These are phyloP conservation scores for Xestia sexstrigata DNA, from an alignment of 2,888 invertebrate species.

Conservation along the genomic window DNA sequence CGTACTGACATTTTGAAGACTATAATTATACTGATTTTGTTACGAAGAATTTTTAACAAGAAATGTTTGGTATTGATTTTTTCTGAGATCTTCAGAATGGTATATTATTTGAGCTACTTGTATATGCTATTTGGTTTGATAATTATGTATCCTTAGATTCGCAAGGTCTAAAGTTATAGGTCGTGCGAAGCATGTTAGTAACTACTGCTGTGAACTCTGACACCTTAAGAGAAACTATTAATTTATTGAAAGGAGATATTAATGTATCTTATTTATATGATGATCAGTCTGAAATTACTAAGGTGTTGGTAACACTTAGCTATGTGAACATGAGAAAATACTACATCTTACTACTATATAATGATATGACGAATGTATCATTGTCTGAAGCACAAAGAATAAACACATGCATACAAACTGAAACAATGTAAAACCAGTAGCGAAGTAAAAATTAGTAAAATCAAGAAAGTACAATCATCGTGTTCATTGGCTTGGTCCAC, in stretches of 20 bases:
- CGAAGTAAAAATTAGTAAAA: slow-evolving; percentile 50
- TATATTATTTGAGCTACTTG: background rate
- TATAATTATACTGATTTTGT: slow-evolving; percentile 42
- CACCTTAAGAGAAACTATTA: slow-evolving; percentile 18
- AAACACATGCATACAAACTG: slow-evolving; percentile 25
- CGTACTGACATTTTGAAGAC: slow-evolving; percentile 35
- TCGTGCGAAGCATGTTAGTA: slow-evolving; percentile 8
- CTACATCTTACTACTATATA: background rate
- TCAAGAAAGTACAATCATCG: slow-evolving; percentile 73
- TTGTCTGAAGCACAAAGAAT: background rate
- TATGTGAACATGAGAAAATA: background rate
- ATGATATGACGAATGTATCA: background rate
- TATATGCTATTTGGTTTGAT: background rate
- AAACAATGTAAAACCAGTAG: slow-evolving; percentile 39
- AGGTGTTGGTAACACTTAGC: background rate
- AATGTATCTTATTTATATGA: background rate
- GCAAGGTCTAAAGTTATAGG: background rate
- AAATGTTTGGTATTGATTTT: slow-evolving; percentile 28
- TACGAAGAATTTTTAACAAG: slow-evolving; percentile 30
- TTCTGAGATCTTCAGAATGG: slow-evolving; percentile 5
- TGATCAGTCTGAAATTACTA: background rate
- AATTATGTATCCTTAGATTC: background rate
- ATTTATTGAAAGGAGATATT: slow-evolving; percentile 15
- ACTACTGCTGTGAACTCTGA: slow-evolving; percentile 11
- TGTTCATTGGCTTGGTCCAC: slow-evolving; percentile 68